Conservation (phyloP, 2,888 invertebrate species). For the Ophion costatus region DNA sequence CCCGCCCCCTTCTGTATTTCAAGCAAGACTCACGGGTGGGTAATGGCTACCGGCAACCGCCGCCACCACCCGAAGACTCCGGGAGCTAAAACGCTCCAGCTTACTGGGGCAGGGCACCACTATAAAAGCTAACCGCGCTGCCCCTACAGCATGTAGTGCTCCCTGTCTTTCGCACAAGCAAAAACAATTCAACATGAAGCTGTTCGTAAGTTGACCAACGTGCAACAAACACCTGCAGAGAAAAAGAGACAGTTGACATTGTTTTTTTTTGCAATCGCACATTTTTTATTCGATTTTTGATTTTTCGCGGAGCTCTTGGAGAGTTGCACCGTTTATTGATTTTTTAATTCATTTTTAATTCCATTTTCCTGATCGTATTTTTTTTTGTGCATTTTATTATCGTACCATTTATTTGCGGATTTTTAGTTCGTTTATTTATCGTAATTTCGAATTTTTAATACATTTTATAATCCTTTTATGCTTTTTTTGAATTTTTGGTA, state of each 20-base stretch:
- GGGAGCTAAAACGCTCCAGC: slow-evolving; percentile 40
- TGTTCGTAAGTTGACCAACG: slow-evolving; percentile 80
- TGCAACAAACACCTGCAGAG: not conserved
- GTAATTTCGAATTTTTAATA: too few species aligned
- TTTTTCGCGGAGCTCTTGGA: too few species aligned
- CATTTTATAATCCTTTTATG: too few species aligned
- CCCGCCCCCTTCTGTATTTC: slow-evolving; percentile 76
- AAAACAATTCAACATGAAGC: slow-evolving; percentile 80
- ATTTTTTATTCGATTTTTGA: too few species aligned
- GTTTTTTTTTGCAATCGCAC: too few species aligned
- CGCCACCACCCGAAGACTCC: slow-evolving; percentile 44
- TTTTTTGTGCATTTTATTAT: too few species aligned
- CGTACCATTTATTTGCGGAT: too few species aligned
- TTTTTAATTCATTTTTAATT: too few species aligned
- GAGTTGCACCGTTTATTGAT: too few species aligned
- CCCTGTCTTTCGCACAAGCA: slow-evolving; percentile 80
- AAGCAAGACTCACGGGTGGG: slow-evolving; percentile 35
- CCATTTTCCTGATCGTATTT: too few species aligned
- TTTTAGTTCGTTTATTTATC: too few species aligned
- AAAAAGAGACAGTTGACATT: not conserved
- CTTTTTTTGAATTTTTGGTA: too few species aligned
- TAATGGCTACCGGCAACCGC: slow-evolving; percentile 34
- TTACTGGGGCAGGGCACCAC: slow-evolving; percentile 79
- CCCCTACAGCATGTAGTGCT: slow-evolving; percentile 81
- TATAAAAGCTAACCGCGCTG: slow-evolving; percentile 83